phyloP scores from a whole-genome alignment of 2,113 vertebrate species.

The human (Homo sapiens) region GRCh38 chr19:27965001-27965500 shows the following conservation, averaged over 20 bases:
- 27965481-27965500: not conserved
- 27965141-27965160: not conserved
- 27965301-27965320: not conserved
- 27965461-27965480: not conserved
- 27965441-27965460: not conserved
- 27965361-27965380: slow-evolving; percentile 72
- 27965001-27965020: not conserved
- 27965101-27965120: not conserved
- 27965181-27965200: not conserved
- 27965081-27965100: not conserved
- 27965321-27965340: slow-evolving; percentile 1
- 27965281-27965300: slow-evolving; percentile 77
- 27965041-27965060: not conserved
- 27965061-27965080: not conserved
- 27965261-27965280: slow-evolving; percentile 53
- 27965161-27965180: not conserved
- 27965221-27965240: slow-evolving; percentile 21
- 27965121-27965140: not conserved
- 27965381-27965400: slow-evolving; percentile 57
- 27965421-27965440: not conserved
- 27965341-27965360: slow-evolving; percentile 31
- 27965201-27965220: slow-evolving; percentile 15
- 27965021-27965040: not conserved
- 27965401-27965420: slow-evolving; percentile 7
- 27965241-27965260: slow-evolving; percentile 44